These are phyloP conservation scores for Apocheima hispidaria DNA, from an alignment of 2,888 invertebrate genomes.

Conservation along the genomic window DNA sequence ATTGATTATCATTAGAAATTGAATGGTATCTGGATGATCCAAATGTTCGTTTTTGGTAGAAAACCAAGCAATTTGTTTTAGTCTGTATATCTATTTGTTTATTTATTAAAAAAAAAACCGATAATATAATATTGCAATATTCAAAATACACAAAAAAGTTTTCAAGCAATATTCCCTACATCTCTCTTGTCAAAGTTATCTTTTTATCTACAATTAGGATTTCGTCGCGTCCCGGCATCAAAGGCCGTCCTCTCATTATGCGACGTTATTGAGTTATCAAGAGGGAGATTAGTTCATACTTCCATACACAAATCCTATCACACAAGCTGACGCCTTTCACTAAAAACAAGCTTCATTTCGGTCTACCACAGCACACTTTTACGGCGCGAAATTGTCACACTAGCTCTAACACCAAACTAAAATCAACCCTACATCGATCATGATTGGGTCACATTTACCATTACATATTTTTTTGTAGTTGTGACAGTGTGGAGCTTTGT, in stretches of 20 bases:
- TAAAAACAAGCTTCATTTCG: conserved; percentile 82
- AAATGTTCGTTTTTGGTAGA: too few relatives aligned
- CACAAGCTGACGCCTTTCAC: conserved; percentile 85
- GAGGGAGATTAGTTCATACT: conserved; percentile 85
- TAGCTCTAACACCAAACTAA: conserved; percentile 47
- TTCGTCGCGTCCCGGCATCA: conserved; percentile 82
- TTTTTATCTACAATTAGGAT: conserved; percentile 86
- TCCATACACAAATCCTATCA: conserved; percentile 86
- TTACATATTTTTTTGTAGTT: conserved; percentile 17
- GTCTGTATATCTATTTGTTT: too few relatives aligned
- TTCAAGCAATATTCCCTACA: conserved; percentile 60
- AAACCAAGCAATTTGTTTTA: too few relatives aligned
- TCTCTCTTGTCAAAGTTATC: conserved; percentile 76
- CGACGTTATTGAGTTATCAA: conserved; percentile 85
- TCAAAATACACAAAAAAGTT: conserved; percentile 51
- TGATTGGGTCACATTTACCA: conserved; percentile 30
- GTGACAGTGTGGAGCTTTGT: conserved; percentile 45
- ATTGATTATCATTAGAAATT: too few relatives aligned
- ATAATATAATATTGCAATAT: conserved; percentile 34
- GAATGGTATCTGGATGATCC: too few relatives aligned
- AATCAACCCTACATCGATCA: conserved; percentile 41
- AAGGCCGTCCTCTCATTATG: conserved; percentile 83
- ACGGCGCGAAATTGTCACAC: conserved; percentile 52
- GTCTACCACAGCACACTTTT: conserved; percentile 73
- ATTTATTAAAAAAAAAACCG: neutral